Conservation (phyloP, 2,888 invertebrate genomes). For the Galeruca laticollis region DNA sequence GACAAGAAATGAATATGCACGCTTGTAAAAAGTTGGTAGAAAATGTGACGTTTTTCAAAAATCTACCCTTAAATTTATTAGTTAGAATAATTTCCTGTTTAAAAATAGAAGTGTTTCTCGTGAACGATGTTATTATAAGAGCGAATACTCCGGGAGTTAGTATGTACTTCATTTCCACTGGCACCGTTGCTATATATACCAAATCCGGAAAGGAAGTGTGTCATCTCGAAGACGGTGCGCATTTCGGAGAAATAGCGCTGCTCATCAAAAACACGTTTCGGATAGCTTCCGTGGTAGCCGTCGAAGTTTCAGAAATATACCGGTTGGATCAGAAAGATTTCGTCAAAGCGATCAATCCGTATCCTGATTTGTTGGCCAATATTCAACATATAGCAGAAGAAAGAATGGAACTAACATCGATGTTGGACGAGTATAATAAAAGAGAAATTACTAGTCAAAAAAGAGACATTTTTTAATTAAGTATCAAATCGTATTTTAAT, state of each 20-base stretch:
- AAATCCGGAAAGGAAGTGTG: constrained; percentile 67
- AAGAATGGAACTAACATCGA: constrained; percentile 68
- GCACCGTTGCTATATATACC: constrained; percentile 71
- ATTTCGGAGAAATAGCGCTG: constrained; percentile 69
- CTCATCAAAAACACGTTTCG: constrained; percentile 61
- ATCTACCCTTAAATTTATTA: constrained; percentile 67
- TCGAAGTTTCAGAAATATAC: constrained; percentile 65
- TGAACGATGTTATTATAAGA: constrained; percentile 70
- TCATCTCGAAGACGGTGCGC: constrained; percentile 71
- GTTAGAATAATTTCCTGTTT: constrained; percentile 68
- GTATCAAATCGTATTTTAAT: constrained; percentile 10
- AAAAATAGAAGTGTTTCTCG: constrained; percentile 68
- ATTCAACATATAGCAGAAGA: constrained; percentile 67
- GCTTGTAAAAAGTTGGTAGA: constrained; percentile 70
- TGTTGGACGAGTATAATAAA: constrained; percentile 63
- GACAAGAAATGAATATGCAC: constrained; percentile 69
- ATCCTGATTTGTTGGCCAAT: constrained; percentile 66
- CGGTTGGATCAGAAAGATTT: constrained; percentile 64
- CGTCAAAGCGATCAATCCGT: constrained; percentile 64
- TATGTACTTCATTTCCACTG: constrained; percentile 72
- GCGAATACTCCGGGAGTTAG: constrained; percentile 68
- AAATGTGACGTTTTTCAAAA: constrained; percentile 70
- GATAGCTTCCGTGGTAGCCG: constrained; percentile 64
- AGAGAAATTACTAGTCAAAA: constrained; percentile 30
- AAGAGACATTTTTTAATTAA: background rate